Base-by-base conservation (phyloP, 2,113 vertebrate species). In the Bucco capensis region DNA sequence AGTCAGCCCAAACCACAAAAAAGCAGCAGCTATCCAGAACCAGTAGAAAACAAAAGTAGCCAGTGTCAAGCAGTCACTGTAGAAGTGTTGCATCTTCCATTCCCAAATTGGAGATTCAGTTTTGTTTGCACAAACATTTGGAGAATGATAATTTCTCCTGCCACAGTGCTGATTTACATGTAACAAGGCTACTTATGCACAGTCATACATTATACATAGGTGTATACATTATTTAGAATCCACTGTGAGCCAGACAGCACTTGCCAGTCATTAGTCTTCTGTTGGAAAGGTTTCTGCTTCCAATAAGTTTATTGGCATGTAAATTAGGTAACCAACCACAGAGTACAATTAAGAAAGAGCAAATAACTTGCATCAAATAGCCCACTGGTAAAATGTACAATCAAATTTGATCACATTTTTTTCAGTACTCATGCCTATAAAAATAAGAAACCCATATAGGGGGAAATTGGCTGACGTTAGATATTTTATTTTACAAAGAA, bases 291-390 rank as follows among this genome's bases (percentile, higher is more conserved):
- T 10, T 92, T 93, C 66, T 71, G 38, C 38, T 3, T 3, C 44
- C 61, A 73, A 78, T 46, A 74, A 82, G 92, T 81, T 67, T 84
- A 69, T 46, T 72, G 62, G 60, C n/a, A 58, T 58, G 47, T 38
- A 93, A 91, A 89, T 93, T 79, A 92, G 60, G n/a, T n/a, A 83
- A 65, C 42, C 62, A 79, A 89, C 30, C 28, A 58, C 54, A 87
- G 23, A 89, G 12, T 5, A 79, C 31, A 76, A 47, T 57, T 81
- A 87, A 73, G 50, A 82, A 87, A 42, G 27, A 57, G 3, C 12
- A 85, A 89, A 57, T 70, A 50, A 46, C 21, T 49, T 58, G 35
- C 9, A 4, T 33, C 38, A 87, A 69, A 69, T 40, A 79, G 65
- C 10, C 10, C 42, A 38, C 4, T 44, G 8, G 19, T 87, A 51